Evolutionary conservation across 2,113 vertebrate species (phyloP).

Genomic region (Prunella fulvescens): DNA sequence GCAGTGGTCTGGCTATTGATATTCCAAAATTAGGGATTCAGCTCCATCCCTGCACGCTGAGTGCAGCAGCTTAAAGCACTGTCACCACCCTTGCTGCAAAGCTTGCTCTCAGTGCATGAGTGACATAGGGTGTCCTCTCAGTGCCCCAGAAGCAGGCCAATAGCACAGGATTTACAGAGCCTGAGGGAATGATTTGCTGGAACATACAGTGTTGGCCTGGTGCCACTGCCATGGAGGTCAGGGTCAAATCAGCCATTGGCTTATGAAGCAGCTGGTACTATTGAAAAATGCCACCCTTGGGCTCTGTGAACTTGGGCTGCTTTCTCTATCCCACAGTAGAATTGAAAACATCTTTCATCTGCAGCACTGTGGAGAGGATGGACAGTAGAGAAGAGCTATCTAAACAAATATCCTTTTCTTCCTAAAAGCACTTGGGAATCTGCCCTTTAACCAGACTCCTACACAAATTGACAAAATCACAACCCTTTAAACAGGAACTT

Average conservation of each 20-base stretch:
- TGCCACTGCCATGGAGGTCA: not conserved
- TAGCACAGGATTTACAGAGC: not conserved
- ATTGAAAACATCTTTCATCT: not conserved
- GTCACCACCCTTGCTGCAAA: not conserved
- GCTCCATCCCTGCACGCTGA: not conserved
- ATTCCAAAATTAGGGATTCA: not conserved
- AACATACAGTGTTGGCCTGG: not conserved
- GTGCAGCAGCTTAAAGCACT: not conserved
- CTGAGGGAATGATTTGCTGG: not conserved
- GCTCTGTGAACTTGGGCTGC: not conserved
- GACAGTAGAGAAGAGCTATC: not conserved
- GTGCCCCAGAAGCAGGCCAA: not conserved
- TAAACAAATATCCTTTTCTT: not conserved
- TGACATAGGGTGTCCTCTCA: not conserved
- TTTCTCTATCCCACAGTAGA: not conserved
- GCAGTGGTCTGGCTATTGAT: not conserved
- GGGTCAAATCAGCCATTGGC: not conserved
- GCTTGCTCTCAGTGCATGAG: not conserved
- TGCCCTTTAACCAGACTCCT: not conserved
- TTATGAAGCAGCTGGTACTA: not conserved
- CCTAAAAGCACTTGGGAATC: not conserved
- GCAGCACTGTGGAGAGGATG: not conserved
- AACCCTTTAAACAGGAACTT: not conserved
- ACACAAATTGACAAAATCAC: not conserved
- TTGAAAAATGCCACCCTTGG: not conserved